These are phyloP conservation scores for Lasioglossum baleicum DNA, from an alignment of 1,140 invertebrate genomes.

Conservation along the genomic window DNA sequence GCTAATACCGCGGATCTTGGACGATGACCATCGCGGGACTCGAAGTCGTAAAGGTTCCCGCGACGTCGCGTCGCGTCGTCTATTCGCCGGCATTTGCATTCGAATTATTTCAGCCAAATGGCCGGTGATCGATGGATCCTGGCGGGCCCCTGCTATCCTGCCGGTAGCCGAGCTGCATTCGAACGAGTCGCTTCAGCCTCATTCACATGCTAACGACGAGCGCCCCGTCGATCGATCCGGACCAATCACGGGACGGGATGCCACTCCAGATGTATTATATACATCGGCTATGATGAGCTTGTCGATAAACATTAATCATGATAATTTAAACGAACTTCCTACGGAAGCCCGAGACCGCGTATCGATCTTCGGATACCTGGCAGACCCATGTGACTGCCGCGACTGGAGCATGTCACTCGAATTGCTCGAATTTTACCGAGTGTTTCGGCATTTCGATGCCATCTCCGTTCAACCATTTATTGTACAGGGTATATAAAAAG, in stretches of 20 bases:
- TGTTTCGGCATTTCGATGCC: neutral
- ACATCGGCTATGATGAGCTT: conserved; percentile 47
- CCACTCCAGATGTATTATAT: conserved; percentile 52
- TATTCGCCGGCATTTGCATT: conserved; percentile 51
- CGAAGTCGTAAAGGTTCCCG: conserved; percentile 44
- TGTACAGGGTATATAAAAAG: neutral
- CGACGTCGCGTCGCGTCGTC: conserved; percentile 40
- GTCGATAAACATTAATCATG: conserved; percentile 58
- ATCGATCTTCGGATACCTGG: conserved; percentile 29
- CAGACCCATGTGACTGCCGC: neutral
- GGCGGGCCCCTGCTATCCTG: conserved; percentile 24
- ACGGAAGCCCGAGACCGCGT: conserved; percentile 14
- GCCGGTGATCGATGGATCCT: conserved; percentile 55
- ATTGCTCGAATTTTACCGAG: conserved; percentile 18
- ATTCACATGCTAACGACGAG: conserved; percentile 60
- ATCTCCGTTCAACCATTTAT: neutral
- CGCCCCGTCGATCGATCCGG: conserved; percentile 46
- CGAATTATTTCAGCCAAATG: conserved; percentile 61
- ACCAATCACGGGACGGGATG: conserved; percentile 45
- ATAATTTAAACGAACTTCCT: conserved; percentile 56
- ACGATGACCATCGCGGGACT: conserved; percentile 44
- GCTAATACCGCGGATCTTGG: conserved; percentile 28
- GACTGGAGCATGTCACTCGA: neutral
- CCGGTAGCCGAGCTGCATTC: conserved; percentile 43
- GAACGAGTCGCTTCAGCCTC: conserved; percentile 55